Conservation (phyloP, 2,797 vertebrate genomes). For the Falco novaeseelandiae region DNA sequence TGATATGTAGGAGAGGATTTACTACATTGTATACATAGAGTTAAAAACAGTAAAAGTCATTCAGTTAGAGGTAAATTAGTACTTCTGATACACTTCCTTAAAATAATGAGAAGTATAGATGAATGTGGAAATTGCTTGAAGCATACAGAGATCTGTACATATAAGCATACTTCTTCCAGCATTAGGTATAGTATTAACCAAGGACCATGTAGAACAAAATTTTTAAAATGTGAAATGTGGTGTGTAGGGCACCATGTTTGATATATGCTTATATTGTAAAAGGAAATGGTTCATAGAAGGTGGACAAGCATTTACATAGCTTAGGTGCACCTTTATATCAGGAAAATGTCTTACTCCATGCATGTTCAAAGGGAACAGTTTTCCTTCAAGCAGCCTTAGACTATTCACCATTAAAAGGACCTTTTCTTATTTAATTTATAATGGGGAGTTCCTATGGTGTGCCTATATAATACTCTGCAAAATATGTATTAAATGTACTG, state of each 20-base stretch:
- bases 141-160: background rate
- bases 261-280: background rate
- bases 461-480: fast-evolving
- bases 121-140: background rate
- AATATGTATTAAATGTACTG: background rate
- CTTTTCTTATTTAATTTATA: background rate
- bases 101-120: background rate
- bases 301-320: background rate
- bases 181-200: background rate
- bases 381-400: background rate
- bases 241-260: background rate
- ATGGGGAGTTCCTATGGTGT: fast-evolving
- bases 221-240: background rate
- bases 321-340: background rate
- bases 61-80: background rate
- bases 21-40: background rate
- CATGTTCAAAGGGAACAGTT: background rate
- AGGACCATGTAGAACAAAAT: background rate
- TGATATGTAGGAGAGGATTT: background rate
- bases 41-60: background rate
- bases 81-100: background rate
- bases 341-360: background rate
- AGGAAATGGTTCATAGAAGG: background rate
- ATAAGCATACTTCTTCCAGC: background rate
- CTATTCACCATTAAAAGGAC: background rate